phyloP scores from a whole-genome alignment of 35 echinoderm and acorn worm genomes.

The Chiridota heheva region DNA sequence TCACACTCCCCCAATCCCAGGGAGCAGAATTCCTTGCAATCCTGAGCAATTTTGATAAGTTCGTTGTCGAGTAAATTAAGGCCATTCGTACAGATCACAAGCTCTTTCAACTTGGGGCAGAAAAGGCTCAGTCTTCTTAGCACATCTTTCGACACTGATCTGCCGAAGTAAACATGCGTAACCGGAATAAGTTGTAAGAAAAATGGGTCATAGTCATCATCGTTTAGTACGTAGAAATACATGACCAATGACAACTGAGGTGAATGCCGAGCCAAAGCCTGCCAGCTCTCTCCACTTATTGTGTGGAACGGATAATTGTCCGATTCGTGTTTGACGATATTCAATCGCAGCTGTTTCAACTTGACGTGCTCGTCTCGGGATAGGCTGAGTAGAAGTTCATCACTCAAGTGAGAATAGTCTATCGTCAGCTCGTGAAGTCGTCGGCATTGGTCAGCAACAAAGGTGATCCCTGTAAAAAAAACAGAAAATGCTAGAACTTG shows the following conservation, averaged over 20 bases:
- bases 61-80: constrained; percentile 55
- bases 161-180: constrained; percentile 78
- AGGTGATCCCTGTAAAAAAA: constrained; percentile 60
- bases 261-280: constrained; percentile 62
- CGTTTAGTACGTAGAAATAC: constrained; percentile 65
- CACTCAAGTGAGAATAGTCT: constrained; percentile 72
- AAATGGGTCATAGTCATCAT: constrained; percentile 63
- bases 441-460: constrained; percentile 69
- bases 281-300: constrained; percentile 75
- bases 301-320: constrained; percentile 16
- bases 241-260: constrained; percentile 62
- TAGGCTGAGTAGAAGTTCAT: constrained; percentile 63
- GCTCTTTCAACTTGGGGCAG: constrained; percentile 67
- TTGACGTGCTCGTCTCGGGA: constrained; percentile 74
- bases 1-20: constrained; percentile 82
- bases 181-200: constrained; percentile 59
- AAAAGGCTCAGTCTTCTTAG: constrained; percentile 44
- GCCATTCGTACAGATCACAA: constrained; percentile 79
- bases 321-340: constrained; percentile 41
- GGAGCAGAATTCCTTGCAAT: constrained; percentile 60
- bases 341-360: constrained; percentile 63
- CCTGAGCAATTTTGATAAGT: constrained; percentile 55
- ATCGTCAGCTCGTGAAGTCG: constrained; percentile 72
- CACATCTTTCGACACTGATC: constrained; percentile 70
- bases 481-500: too few relatives aligned